Base-by-base conservation (phyloP, 1,140 invertebrate species). In the Nasonia longicornis region DNA sequence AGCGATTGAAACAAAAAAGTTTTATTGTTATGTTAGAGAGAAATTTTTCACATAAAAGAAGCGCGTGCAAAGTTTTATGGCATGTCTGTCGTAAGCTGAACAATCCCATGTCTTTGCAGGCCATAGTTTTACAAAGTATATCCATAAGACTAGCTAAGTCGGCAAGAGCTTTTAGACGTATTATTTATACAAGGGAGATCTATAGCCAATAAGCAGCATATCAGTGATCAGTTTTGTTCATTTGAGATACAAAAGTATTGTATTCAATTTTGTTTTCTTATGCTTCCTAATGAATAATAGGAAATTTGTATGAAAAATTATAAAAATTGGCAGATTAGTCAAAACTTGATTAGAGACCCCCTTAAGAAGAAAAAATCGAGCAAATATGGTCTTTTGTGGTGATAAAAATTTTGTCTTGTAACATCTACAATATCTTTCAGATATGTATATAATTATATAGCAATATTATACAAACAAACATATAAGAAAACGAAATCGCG, bases 1-100 rank as follows among this genome's bases (percentile, higher is more conserved):
- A 74, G 26, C 26, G 8, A 35, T 58, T 75, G 48, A 64, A 63
- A 75, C 26, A 31, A 63, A 75, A 35, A 11, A 20, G 3, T 75
- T 75, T 75, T 31, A 31, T 75, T 64, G 7, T 75, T 48, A 31
- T 31, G 11, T 58, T 31, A 7, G 20, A 75, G 20, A 74, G 38
- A 64, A 26, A 75, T 63, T 75, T 75, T 75, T 75, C 73, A 63
- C 52, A 75, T n/a, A 75, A 75, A 74, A 74, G 3, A 48, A 75
- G 73, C 14, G 7, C 20, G 20, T 75, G 73, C 52, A 75, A 58
- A 75, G 26, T 35, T 14, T 64, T 6, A 31, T 35, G 73, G 42
- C 52, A 75, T 64, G 29, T 31, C 48, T 75, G 31, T 63, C 20
- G 10, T 64, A 75, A 63, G 42, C 72, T 7, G 16, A 74, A 74